These are phyloP conservation scores for Coremacera marginata DNA, from an alignment of 2,888 invertebrate genomes.

Conservation along the genomic window DNA sequence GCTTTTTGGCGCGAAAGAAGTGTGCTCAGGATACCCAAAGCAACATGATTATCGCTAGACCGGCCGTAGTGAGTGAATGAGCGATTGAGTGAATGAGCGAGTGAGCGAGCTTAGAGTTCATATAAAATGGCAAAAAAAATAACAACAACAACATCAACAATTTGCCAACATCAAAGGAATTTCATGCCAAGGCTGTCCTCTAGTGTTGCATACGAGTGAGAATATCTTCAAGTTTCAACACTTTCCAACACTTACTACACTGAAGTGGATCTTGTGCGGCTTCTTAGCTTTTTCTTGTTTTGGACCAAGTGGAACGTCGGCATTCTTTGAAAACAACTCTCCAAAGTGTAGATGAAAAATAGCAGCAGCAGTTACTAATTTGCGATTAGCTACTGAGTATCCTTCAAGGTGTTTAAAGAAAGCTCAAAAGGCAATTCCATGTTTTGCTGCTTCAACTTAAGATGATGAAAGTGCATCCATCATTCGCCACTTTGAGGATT, in stretches of 20 bases:
- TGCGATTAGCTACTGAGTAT: neutral
- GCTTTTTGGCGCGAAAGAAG: conserved; percentile 12
- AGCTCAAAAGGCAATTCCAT: neutral
- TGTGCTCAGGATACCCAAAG: conserved; percentile 9
- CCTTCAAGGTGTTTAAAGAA: neutral
- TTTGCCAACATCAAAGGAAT: neutral
- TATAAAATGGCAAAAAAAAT: conserved; percentile 1
- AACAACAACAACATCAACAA: neutral
- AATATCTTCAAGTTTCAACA: conserved; percentile 22
- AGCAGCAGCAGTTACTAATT: conserved; percentile 16
- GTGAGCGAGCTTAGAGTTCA: neutral
- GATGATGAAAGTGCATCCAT: too few relatives aligned
- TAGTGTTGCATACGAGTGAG: neutral
- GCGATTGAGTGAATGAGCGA: neutral
- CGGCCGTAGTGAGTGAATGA: neutral
- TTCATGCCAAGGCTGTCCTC: neutral
- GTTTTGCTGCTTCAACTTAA: too few relatives aligned
- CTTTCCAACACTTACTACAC: conserved; percentile 23
- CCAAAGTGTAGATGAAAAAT: neutral
- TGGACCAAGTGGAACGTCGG: neutral
- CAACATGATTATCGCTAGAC: conserved; percentile 4
- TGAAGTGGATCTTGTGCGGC: conserved; percentile 12
- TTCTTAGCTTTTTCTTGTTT: neutral
- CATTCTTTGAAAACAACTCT: neutral
- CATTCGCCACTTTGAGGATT: too few relatives aligned